Conservation (phyloP, 2,888 invertebrate species). For the Seira musarum region DNA sequence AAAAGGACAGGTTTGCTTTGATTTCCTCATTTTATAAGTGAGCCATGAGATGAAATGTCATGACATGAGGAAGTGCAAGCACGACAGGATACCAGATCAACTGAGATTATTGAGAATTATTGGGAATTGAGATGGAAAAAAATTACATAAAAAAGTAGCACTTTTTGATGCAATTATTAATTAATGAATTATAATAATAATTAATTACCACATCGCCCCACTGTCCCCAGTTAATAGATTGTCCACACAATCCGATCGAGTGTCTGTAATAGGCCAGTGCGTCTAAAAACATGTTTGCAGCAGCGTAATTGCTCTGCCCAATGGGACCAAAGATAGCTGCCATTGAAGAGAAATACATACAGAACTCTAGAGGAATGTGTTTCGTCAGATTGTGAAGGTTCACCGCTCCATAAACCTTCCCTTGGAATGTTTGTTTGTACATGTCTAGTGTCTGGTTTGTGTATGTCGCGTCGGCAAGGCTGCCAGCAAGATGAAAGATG, state of each 20-base stretch:
- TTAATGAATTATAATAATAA: no score
- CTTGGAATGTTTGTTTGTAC: conserved; percentile 45
- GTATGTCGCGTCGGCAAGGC: conserved; percentile 48
- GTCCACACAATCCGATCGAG: conserved; percentile 45
- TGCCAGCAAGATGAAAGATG: conserved; percentile 55
- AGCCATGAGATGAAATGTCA: no score
- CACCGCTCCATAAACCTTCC: conserved; percentile 58
- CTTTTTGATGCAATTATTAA: no score
- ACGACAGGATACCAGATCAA: no score
- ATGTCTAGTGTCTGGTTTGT: conserved; percentile 53
- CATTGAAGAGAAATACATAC: conserved; percentile 54
- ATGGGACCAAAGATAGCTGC: conserved; percentile 53
- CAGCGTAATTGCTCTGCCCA: conserved; percentile 53
- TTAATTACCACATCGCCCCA: conserved; percentile 44
- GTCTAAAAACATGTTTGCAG: conserved; percentile 55
- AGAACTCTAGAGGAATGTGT: conserved; percentile 45
- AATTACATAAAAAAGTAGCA: no score
- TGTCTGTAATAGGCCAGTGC: conserved; percentile 52
- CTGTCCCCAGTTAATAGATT: conserved; percentile 60
- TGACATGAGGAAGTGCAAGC: no score
- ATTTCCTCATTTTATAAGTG: no score
- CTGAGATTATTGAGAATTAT: no score
- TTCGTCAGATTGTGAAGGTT: conserved; percentile 57
- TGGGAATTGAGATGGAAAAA: no score
- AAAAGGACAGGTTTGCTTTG: no score